Evolutionary conservation across 2,113 vertebrate genomes (phyloP).

Genomic region (Cisticola juncidis): DNA sequence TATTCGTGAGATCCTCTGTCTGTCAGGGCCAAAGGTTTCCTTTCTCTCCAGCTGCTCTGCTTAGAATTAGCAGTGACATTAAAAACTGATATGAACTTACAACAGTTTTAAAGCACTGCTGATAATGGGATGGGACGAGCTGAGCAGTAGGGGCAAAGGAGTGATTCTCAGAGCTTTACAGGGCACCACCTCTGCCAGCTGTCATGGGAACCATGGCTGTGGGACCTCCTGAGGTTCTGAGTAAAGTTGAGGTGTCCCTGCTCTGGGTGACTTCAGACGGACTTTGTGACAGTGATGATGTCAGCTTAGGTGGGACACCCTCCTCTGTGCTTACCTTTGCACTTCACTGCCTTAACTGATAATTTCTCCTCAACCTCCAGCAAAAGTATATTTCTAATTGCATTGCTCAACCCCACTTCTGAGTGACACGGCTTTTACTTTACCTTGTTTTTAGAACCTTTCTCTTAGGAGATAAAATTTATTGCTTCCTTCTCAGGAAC

Average conservation of each 20-base stretch:
- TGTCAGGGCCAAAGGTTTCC: neutral
- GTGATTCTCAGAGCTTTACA: neutral
- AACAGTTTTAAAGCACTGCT: neutral
- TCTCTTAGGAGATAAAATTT: neutral
- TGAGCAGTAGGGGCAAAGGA: neutral
- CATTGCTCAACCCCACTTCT: neutral
- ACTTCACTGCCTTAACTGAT: neutral
- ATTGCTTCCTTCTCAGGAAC: neutral
- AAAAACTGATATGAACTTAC: neutral
- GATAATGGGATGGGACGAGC: neutral
- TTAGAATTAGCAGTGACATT: neutral
- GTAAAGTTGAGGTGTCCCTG: neutral
- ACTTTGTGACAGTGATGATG: neutral
- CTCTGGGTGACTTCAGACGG: neutral
- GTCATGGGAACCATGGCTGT: accelerated
- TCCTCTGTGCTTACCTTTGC: neutral
- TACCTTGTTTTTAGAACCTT: neutral
- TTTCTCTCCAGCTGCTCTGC: neutral
- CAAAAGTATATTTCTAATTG: conserved; percentile 5
- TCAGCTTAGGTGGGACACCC: neutral
- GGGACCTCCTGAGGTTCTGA: neutral
- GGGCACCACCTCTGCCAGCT: neutral
- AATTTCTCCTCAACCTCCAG: neutral
- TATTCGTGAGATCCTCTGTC: neutral
- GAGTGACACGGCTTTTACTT: neutral